A percentile compares a stretch with the other conserved stretches of the same genome.
phyloP scores from a whole-genome alignment of 2,797 vertebrate genomes.

The Rhyacichthys aspro region DNA sequence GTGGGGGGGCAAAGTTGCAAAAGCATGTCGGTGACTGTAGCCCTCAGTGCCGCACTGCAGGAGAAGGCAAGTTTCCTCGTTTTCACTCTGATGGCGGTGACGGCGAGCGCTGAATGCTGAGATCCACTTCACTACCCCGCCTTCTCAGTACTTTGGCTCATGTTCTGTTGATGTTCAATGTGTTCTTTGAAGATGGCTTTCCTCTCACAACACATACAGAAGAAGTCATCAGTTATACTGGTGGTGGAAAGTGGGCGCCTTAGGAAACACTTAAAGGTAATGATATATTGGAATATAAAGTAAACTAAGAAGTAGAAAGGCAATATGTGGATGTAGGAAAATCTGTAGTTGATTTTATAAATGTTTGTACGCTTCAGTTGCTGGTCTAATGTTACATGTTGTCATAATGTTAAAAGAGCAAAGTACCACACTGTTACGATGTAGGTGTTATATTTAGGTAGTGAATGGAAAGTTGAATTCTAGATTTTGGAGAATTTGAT shows the following conservation, averaged over 20 bases:
- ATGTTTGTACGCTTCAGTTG: no score
- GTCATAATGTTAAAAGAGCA: no score
- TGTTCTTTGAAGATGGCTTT: background rate
- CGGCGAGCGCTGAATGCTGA: slow-evolving; percentile 35
- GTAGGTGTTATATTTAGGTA: no score
- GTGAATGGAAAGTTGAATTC: no score
- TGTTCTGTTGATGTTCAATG: background rate
- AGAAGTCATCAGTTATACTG: background rate
- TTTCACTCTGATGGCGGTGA: slow-evolving; percentile 42
- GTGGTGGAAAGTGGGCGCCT: background rate
- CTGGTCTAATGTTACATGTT: no score
- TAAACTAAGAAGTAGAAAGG: background rate
- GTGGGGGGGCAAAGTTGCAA: slow-evolving; percentile 17
- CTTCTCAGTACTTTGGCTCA: background rate
- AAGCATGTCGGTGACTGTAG: slow-evolving; percentile 58
- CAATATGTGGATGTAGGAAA: background rate
- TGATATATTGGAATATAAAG: slow-evolving; percentile 3
- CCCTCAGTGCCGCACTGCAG: slow-evolving; percentile 52
- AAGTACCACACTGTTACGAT: no score
- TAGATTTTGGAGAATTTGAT: background rate
- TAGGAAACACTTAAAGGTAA: background rate
- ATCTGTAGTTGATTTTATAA: no score
- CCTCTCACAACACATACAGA: background rate
- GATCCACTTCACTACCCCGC: slow-evolving; percentile 3
- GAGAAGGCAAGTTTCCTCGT: slow-evolving; percentile 34